Evolutionary conservation across 2,113 vertebrate species (phyloP), one percentile per base, ranked within the genome.

Genomic region (Ophthalmolycus amberensis): DNA sequence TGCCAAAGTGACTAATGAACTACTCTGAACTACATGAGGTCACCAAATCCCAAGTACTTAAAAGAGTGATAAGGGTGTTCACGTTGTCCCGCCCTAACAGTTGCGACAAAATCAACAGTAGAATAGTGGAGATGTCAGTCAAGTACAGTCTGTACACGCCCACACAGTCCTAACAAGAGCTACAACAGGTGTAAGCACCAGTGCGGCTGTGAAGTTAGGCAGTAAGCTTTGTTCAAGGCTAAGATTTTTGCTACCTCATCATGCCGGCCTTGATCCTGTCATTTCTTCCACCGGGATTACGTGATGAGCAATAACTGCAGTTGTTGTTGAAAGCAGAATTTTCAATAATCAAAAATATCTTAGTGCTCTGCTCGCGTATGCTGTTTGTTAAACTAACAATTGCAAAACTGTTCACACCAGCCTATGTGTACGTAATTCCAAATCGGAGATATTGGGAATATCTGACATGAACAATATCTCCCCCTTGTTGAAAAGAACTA

Each of bases 71-170:
- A 27, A 80, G 68, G 34, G 32, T 46, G 64, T 37, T 50, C 1
- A 58, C 1, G 6, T 4, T 34, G 67, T 69, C n/a, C 46, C 27
- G 22, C 50, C 52, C 67, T 27, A 50, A 56, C 63, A 56, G 70
- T 75, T 76, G 66, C 6, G 63, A 77, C 63, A 77, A 74, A 73
- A 48, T 72, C 8, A 67, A 71, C 58, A 82, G 58, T 67, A 75
- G 62, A 62, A 25, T 29, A 38, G 76, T 9, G 50, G 14, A 32
- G 56, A 11, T 59, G 22, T 70, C 67, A 63, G 3, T 75, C 56
- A 59, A 8, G 4, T 29, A 25, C 9, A 5, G 65, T 52, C 20
- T 62, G 54, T 46, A 42, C 52, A 62, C 42, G 1, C 46, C 56
- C 48, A 66, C 58, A n/a, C 50, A 83, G 29, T 48, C 75, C 52